A percentile compares a stretch with the other conserved stretches of the same genome.
These are phyloP conservation scores for Scarus forsteni DNA, from an alignment of 2,797 vertebrate species.

Conservation along the genomic window DNA sequence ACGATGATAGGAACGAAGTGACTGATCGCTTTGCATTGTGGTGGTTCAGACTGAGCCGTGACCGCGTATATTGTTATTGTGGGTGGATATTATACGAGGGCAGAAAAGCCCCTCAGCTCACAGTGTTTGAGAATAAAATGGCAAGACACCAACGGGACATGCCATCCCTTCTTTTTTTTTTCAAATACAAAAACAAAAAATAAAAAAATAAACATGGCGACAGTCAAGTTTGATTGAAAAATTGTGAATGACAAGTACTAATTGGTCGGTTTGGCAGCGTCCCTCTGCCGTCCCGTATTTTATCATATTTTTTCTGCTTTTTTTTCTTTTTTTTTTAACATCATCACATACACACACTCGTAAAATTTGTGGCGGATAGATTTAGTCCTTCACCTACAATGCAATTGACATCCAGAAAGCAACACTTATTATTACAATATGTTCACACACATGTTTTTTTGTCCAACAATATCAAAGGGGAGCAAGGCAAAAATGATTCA, in stretches of 20 bases:
- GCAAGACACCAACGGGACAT: conserved; percentile 76
- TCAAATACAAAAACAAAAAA: conserved; percentile 85
- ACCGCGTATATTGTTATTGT: conserved; percentile 59
- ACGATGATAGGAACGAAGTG: conserved; percentile 77
- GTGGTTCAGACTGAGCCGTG: conserved; percentile 69
- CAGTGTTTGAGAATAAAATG: conserved; percentile 88
- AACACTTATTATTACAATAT: conserved; percentile 87
- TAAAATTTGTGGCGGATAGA: conserved; percentile 83
- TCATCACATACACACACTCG: conserved; percentile 65
- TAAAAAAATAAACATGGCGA: conserved; percentile 55
- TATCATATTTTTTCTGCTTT: conserved; percentile 44
- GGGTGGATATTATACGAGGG: conserved; percentile 72
- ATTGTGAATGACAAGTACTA: conserved; percentile 78
- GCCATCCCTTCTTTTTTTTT: conserved; percentile 81
- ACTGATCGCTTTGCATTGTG: conserved; percentile 79
- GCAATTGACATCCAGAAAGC: conserved; percentile 86
- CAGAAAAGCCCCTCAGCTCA: conserved; percentile 79
- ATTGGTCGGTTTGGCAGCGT: conserved; percentile 74
- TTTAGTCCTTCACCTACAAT: conserved; percentile 89
- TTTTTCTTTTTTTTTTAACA: conserved; percentile 33
- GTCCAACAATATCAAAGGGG: conserved; percentile 88
- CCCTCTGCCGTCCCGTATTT: conserved; percentile 54
- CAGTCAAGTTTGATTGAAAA: conserved; percentile 86
- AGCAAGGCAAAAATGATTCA: conserved; percentile 86
- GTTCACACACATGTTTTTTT: conserved; percentile 81